A percentile compares a stretch with the other conserved stretches of the same genome.
These are phyloP conservation scores for Hippocampus guttulatus DNA, from an alignment of 2,113 vertebrate genomes.

Conservation along the genomic window DNA sequence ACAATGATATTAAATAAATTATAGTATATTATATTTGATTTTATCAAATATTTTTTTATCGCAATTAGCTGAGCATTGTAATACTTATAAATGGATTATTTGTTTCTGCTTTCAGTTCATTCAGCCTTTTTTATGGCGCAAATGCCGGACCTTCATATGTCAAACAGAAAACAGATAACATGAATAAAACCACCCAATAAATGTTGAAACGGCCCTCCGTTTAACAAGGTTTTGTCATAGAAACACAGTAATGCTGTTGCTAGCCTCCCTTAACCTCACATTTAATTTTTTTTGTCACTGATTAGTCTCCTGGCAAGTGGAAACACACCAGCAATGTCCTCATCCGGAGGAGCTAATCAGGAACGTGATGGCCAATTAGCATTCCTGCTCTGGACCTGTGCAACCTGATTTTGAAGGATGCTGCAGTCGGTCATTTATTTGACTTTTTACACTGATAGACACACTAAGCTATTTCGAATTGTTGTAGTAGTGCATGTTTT, in stretches of 20 bases:
- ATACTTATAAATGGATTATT: not conserved
- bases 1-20: too few species aligned
- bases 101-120: not conserved
- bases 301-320: not conserved
- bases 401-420: not conserved
- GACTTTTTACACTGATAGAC: not conserved
- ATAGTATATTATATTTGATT: too few species aligned
- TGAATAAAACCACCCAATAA: not conserved
- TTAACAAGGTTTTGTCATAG: not conserved
- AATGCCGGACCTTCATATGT: not conserved
- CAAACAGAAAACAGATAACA: not conserved
- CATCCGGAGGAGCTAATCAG: not conserved
- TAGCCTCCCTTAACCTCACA: not conserved
- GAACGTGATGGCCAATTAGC: not conserved
- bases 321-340: not conserved
- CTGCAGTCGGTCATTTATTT: not conserved
- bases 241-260: not conserved
- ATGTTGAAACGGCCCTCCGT: not conserved
- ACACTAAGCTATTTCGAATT: not conserved
- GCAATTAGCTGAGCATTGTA: conserved; percentile 3
- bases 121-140: not conserved
- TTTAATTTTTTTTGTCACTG: not conserved
- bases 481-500: not conserved
- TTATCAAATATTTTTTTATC: not conserved
- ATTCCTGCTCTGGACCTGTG: not conserved